A percentile compares a stretch with the other conserved stretches of the same genome.
phyloP scores from a whole-genome alignment of 2,797 vertebrate species.

The Knipowitschia caucasica region DNA sequence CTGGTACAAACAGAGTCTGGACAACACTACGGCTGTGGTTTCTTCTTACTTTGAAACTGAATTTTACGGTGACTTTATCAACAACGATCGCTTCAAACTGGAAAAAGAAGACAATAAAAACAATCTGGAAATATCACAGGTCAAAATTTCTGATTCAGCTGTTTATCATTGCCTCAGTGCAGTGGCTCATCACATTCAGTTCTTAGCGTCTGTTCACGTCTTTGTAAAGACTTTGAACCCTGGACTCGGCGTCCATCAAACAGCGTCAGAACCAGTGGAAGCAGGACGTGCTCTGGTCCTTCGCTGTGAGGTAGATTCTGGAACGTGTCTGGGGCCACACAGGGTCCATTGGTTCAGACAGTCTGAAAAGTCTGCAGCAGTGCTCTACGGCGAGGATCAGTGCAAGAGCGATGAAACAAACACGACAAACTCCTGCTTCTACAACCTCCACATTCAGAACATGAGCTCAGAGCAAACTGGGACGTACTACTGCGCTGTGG shows the following conservation, averaged over 20 bases:
- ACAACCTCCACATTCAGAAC: conserved; percentile 20
- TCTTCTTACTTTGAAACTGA: no score
- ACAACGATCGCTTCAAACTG: conserved; percentile 11
- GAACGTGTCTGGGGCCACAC: conserved; percentile 40
- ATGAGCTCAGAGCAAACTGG: conserved; percentile 17
- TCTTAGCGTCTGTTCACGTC: no score
- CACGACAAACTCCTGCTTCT: conserved; percentile 15
- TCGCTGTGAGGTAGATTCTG: conserved; percentile 41
- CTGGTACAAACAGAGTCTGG: no score
- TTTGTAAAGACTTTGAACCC: no score
- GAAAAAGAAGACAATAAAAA: background rate
- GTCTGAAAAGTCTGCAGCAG: conserved; percentile 25
- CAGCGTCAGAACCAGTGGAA: background rate
- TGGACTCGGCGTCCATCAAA: background rate
- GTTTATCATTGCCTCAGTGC: conserved; percentile 24
- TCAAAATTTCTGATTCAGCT: conserved; percentile 31
- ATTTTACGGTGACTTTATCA: no score
- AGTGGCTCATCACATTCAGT: background rate
- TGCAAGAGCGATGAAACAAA: conserved; percentile 29
- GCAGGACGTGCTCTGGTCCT: conserved; percentile 43
- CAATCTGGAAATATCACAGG: conserved; percentile 31
- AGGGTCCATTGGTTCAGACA: conserved; percentile 40
- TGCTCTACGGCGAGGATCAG: conserved; percentile 40
- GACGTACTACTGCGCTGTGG: conserved; percentile 54
- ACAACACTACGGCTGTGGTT: no score